A percentile compares a stretch with the other conserved stretches of the same genome.
Conservation (phyloP, 2,888 invertebrate genomes). For the Athrips mouffetella region DNA sequence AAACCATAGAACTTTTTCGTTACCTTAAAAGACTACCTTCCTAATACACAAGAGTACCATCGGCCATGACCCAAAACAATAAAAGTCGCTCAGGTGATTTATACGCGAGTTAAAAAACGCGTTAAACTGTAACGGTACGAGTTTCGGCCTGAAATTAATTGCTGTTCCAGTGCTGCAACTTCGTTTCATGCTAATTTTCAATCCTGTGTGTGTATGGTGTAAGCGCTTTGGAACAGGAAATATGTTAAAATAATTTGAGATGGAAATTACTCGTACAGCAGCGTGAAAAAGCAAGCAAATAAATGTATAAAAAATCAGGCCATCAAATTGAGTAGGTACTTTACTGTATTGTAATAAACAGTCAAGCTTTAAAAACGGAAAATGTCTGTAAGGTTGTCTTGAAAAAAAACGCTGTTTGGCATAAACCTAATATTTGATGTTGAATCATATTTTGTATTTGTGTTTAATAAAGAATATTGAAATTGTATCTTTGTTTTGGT, state of each 20-base stretch:
- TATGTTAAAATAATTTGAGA: not conserved
- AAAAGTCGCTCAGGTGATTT: conserved; percentile 8
- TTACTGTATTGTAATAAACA: too few species aligned
- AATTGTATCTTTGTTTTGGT: too few species aligned
- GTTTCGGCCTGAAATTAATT: conserved; percentile 6
- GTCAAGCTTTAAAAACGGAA: too few species aligned
- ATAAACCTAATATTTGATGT: too few species aligned
- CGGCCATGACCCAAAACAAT: conserved; percentile 5
- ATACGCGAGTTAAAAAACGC: conserved; percentile 5
- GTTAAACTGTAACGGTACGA: conserved; percentile 2
- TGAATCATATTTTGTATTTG: too few species aligned
- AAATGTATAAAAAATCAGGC: too few species aligned
- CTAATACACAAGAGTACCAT: not conserved
- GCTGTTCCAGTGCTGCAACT: not conserved
- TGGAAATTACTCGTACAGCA: not conserved
- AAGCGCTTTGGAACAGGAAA: not conserved
- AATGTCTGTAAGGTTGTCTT: too few species aligned
- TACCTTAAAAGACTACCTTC: not conserved
- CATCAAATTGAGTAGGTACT: too few species aligned
- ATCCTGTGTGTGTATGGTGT: not conserved
- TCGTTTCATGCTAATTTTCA: conserved; percentile 6
- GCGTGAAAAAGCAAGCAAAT: too few species aligned
- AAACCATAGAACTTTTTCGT: not conserved
- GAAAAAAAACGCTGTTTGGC: too few species aligned
- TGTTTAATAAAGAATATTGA: too few species aligned